A percentile compares a stretch with the other conserved stretches of the same genome.
phyloP scores from a whole-genome alignment of 2,888 invertebrate genomes.

The Spilarctia lutea region DNA sequence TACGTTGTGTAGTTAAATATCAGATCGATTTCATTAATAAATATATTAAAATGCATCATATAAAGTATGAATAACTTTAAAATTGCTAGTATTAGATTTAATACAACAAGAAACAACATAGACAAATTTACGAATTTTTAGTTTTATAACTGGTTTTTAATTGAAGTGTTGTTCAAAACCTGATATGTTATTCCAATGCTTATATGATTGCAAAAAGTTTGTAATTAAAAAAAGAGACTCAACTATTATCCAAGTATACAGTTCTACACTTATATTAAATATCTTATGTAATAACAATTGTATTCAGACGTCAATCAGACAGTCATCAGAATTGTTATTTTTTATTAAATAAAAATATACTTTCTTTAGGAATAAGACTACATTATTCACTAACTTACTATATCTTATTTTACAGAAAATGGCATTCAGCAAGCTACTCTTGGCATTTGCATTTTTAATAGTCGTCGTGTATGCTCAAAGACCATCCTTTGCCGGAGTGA shows the following conservation, averaged over 20 bases:
- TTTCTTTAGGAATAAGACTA: not conserved
- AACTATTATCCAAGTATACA: not conserved
- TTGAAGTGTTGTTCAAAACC: not conserved
- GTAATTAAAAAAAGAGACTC: not conserved
- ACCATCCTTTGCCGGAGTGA: slow-evolving; percentile 88
- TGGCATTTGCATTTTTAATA: slow-evolving; percentile 59
- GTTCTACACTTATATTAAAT: not conserved
- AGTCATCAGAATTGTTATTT: too few relatives aligned
- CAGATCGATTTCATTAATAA: not conserved
- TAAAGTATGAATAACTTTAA: not conserved
- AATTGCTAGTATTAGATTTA: too few relatives aligned
- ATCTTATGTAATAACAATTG: too few relatives aligned
- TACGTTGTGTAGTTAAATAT: not conserved
- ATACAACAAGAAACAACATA: too few relatives aligned
- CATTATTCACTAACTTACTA: not conserved
- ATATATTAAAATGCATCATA: not conserved
- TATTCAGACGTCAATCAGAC: too few relatives aligned
- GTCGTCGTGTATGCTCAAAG: slow-evolving; percentile 84
- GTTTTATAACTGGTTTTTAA: not conserved
- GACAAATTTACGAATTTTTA: not conserved
- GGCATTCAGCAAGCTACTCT: slow-evolving; percentile 58
- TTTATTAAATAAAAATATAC: not conserved
- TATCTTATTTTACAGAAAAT: slow-evolving; percentile 58
- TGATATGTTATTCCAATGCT: not conserved
- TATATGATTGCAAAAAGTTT: not conserved